These are phyloP conservation scores for Trypoxylus dichotomus DNA, from an alignment of 1,140 invertebrate genomes.

Conservation along the genomic window DNA sequence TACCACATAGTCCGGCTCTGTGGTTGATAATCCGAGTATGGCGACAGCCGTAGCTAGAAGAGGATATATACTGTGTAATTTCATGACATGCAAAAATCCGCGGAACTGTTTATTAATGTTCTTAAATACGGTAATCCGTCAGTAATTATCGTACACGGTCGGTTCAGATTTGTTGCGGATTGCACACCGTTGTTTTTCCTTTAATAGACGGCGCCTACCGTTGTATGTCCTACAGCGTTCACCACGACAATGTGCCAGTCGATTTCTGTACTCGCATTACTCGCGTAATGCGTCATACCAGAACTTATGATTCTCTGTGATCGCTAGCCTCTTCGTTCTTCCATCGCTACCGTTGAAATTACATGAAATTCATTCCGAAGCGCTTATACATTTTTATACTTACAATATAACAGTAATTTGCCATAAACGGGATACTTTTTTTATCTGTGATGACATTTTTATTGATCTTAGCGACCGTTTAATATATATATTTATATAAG, in stretches of 20 bases:
- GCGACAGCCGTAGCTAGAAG: neutral
- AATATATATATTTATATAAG: neutral
- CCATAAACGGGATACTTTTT: neutral
- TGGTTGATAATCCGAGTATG: neutral
- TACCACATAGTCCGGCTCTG: neutral
- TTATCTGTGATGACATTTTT: neutral
- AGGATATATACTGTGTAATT: neutral
- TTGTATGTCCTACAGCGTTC: neutral
- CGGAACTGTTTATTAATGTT: neutral
- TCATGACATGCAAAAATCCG: neutral
- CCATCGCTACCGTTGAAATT: neutral
- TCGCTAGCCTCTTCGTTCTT: neutral
- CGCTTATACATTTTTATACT: neutral
- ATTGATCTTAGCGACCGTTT: neutral
- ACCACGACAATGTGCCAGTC: neutral
- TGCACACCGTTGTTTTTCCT: neutral
- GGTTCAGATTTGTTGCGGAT: neutral
- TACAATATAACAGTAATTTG: neutral
- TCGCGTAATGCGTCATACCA: neutral
- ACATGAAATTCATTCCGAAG: neutral
- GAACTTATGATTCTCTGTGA: neutral
- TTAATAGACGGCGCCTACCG: neutral
- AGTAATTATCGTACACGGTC: neutral
- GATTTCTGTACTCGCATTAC: neutral
- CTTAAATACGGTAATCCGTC: neutral